Evolutionary conservation across 2,888 invertebrate species (phyloP), one percentile per base, ranked within the genome.

Genomic region (Meganola albula): DNA sequence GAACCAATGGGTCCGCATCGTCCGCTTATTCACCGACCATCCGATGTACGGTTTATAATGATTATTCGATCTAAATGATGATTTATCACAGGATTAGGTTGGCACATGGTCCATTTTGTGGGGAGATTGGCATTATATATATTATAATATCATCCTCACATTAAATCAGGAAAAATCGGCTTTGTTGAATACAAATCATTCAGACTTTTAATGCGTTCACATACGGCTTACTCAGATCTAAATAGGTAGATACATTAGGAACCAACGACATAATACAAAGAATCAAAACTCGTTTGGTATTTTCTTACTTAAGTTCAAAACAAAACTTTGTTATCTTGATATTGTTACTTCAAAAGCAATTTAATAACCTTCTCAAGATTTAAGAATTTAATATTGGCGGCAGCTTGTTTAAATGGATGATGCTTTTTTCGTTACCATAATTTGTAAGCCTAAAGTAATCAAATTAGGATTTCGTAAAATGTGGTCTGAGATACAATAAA

Each of bases 61-160:
- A 85, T 83, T 79, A 83, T 79, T 77, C 74, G 64, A 71, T 75
- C 74, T 71, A 78, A 84, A 82, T 77, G 73, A 80, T 84, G 84
- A 85, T 84, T 82, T 84, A 84, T 84, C 76, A 71, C 63, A 36
- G 79, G 83, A 80, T 85, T 79, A 80, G 70, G 63, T 62, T 63
- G 71, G 62, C 80, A 73, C 74, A 66, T 73, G 74, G 74, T 71
- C 70, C 72, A 69, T 72, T 74, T 70, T 66, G 71, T 62, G 74
- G 72, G 73, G 74, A 73, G 71, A 77, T 78, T 74, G 68, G 72
- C 68, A 73, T 74, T 77, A 77, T 79, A 78, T 79, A 69, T 74
- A 77, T 69, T 74, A 74, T 74, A 75, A 74, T 73, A 53, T 45
- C 53, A 49, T 52, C 43, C 62, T 52, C 60, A 65, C 63, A 70